These are phyloP conservation scores for Tolmerus cingulatus DNA, from an alignment of 2,888 invertebrate species.

Conservation along the genomic window DNA sequence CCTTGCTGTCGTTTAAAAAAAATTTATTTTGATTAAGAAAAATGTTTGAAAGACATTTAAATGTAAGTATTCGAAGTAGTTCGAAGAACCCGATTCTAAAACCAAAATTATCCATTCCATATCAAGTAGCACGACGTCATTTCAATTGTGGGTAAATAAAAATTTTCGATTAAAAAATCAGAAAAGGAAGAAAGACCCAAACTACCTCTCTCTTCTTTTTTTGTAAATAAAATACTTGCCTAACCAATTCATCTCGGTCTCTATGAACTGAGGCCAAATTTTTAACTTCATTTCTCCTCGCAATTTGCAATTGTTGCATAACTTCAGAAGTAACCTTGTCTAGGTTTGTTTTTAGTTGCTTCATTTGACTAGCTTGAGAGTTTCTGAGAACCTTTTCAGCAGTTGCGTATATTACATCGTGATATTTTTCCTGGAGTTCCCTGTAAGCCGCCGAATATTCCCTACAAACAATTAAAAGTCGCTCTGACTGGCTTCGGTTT, in stretches of 20 bases:
- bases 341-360: slow-evolving; percentile 74
- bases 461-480: slow-evolving; percentile 69
- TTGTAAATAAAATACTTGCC: slow-evolving; percentile 64
- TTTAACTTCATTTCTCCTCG: slow-evolving; percentile 88
- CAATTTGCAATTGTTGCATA: slow-evolving; percentile 82
- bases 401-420: slow-evolving; percentile 77
- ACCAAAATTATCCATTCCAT: no score
- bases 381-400: slow-evolving; percentile 82
- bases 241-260: slow-evolving; percentile 91
- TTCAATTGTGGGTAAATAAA: no score
- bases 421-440: slow-evolving; percentile 83
- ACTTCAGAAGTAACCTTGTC: slow-evolving; percentile 78
- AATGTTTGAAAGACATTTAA: no score
- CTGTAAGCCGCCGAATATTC: slow-evolving; percentile 77
- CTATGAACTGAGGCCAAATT: slow-evolving; percentile 84
- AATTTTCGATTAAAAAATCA: no score
- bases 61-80: no score
- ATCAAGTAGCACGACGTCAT: no score
- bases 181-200: no score
- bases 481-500: slow-evolving; percentile 72
- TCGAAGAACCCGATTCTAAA: no score
- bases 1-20: no score
- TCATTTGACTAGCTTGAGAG: slow-evolving; percentile 83
- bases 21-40: no score
- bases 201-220: no score